These are phyloP conservation scores for Beroe forskalii DNA, from an alignment of 37 sponge, comb jelly and placozoan genomes.

Conservation along the genomic window DNA sequence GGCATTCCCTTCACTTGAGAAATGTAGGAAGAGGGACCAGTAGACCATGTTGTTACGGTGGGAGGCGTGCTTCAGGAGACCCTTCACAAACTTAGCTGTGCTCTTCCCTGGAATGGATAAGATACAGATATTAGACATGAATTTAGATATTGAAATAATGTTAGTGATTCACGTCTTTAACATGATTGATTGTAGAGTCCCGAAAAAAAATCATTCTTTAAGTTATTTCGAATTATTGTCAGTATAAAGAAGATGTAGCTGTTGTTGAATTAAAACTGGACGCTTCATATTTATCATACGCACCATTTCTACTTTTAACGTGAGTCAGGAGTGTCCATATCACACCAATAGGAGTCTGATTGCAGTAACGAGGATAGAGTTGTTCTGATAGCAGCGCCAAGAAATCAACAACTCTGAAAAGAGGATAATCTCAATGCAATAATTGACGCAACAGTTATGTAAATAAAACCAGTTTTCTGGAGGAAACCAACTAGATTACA, in stretches of 20 bases:
- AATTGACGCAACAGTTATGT: no score
- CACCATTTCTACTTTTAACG: neutral
- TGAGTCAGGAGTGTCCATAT: neutral
- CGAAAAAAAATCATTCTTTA: no score
- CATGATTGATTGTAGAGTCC: no score
- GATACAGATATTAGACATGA: neutral
- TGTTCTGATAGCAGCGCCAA: neutral
- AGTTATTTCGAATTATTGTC: no score
- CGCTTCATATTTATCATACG: neutral
- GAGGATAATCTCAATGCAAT: no score
- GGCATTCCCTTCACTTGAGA: neutral
- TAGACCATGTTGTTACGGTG: conserved; percentile 47
- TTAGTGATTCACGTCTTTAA: no score
- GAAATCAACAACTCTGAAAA: neutral
- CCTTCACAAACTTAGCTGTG: neutral
- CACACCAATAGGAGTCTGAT: neutral
- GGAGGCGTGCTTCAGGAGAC: neutral
- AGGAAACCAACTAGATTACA: no score
- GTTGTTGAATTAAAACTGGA: no score
- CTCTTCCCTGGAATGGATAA: neutral
- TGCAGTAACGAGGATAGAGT: neutral
- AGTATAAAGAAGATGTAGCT: no score
- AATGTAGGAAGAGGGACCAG: conserved; percentile 5
- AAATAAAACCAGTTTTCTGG: no score
- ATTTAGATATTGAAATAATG: no score